phyloP scores from a whole-genome alignment of 2,797 vertebrate species.

The Coregonus ussuriensis region DNA sequence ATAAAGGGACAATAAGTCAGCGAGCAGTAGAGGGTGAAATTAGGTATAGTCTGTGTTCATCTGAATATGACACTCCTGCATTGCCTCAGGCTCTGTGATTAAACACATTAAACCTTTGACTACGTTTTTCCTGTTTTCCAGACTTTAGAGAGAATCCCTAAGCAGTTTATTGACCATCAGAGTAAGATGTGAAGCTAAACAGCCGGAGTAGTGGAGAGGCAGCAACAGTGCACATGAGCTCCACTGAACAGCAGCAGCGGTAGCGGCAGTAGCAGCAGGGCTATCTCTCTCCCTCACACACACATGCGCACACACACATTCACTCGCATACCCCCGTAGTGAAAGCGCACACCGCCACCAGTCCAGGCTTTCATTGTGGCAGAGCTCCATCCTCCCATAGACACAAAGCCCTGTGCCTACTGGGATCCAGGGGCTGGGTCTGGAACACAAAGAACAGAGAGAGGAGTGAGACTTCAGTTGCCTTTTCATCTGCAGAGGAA shows the following conservation, averaged over 20 bases:
- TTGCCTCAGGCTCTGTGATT: constrained; percentile 52
- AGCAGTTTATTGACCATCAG: no score
- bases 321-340: constrained; percentile 41
- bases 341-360: constrained; percentile 45
- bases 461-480: constrained; percentile 24
- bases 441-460: constrained; percentile 41
- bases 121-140: no score
- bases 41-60: constrained; percentile 54
- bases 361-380: constrained; percentile 48
- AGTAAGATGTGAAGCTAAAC: constrained; percentile 39
- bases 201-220: constrained; percentile 41
- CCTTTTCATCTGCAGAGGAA: constrained; percentile 18
- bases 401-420: constrained; percentile 38
- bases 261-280: constrained; percentile 51
- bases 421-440: constrained; percentile 43
- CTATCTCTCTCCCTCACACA: constrained; percentile 45
- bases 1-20: constrained; percentile 7
- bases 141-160: no score
- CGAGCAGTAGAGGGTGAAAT: constrained; percentile 37
- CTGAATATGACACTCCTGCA: constrained; percentile 55
- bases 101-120: constrained; percentile 15
- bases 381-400: constrained; percentile 41
- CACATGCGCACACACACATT: constrained; percentile 42
- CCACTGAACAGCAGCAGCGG: constrained; percentile 48
- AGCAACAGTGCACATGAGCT: constrained; percentile 57